These are phyloP conservation scores for Pomacea maculata DNA, from an alignment of 1,140 invertebrate species.

Conservation along the genomic window DNA sequence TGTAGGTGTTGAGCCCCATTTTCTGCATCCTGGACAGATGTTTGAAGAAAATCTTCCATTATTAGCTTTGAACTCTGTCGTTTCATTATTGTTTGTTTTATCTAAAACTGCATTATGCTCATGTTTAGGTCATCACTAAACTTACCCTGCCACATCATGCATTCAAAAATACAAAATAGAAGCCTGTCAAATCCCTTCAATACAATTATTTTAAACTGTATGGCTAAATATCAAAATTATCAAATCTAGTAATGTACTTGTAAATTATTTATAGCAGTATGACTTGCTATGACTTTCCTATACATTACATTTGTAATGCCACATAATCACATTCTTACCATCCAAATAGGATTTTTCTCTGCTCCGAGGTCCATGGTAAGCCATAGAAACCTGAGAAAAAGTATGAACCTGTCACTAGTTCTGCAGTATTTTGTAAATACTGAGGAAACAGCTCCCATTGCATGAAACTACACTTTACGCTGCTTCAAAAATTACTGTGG, in stretches of 20 bases:
- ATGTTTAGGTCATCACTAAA: no score
- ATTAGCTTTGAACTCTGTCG: neutral
- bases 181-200: no score
- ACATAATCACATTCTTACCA: constrained; percentile 69
- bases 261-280: neutral
- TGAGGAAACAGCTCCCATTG: no score
- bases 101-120: neutral
- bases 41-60: neutral
- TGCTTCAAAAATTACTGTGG: no score
- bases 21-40: constrained; percentile 80
- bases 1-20: constrained; percentile 95
- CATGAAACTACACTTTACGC: no score
- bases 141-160: neutral
- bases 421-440: no score
- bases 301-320: neutral
- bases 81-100: neutral
- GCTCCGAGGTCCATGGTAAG: constrained; percentile 96
- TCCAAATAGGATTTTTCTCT: constrained; percentile 94
- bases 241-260: neutral
- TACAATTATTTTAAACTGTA: constrained; percentile 1
- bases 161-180: no score
- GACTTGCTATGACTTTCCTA: neutral
- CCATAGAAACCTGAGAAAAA: constrained; percentile 93
- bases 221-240: neutral
- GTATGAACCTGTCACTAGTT: constrained; percentile 14